Conservation (phyloP, 2,797 vertebrate species). For the Choloepus didactylus region DNA sequence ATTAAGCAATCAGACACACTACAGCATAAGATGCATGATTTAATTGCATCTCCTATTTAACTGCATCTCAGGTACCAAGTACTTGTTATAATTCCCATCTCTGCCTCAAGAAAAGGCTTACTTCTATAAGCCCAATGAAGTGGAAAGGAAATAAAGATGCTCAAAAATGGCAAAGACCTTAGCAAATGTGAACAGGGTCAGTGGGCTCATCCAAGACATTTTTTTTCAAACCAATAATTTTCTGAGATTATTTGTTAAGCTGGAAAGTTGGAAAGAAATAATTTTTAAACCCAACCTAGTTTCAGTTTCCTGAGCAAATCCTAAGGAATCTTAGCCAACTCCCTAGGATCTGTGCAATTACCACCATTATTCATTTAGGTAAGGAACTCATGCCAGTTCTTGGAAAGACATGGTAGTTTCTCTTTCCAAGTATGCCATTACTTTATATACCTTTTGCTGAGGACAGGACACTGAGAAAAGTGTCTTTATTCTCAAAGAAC, state of each 20-base stretch:
- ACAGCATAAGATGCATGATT: constrained; percentile 10
- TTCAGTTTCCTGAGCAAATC: constrained; percentile 58
- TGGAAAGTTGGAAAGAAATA: constrained; percentile 18
- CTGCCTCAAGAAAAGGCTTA: neutral
- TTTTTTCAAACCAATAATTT: neutral
- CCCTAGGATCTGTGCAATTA: neutral
- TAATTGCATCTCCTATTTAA: constrained; percentile 22
- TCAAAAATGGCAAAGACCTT: constrained; percentile 39
- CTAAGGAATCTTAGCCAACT: constrained; percentile 1
- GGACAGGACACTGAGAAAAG: neutral
- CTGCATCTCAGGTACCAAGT: neutral
- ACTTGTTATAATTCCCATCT: constrained; percentile 27
- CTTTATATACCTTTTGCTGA: neutral
- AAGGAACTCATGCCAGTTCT: neutral
- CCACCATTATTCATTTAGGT: constrained; percentile 27
- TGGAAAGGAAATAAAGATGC: neutral
- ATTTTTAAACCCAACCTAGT: neutral
- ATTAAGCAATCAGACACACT: constrained; percentile 58
- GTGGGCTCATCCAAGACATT: neutral
- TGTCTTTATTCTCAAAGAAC: neutral
- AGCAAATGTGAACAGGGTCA: neutral
- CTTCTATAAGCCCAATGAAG: neutral
- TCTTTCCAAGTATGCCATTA: constrained; percentile 41
- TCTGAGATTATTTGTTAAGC: neutral
- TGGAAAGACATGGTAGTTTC: constrained; percentile 22